These are phyloP conservation scores for Xyliphius kryptos DNA, from an alignment of 2,113 vertebrate genomes.

Conservation along the genomic window DNA sequence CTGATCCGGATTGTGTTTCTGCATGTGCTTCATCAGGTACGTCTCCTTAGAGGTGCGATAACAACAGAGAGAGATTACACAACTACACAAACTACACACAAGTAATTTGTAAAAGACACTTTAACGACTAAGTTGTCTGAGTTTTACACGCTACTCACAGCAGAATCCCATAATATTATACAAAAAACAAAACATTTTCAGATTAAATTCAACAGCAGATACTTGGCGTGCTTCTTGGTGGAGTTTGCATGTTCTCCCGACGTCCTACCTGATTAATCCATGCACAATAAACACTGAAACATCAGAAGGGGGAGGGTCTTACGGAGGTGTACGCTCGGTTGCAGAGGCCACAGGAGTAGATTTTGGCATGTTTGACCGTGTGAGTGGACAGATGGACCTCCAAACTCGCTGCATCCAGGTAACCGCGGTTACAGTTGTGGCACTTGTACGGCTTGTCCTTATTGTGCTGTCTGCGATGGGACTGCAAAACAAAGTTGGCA, in stretches of 20 bases:
- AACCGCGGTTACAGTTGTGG: conserved; percentile 96
- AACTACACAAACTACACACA: no score
- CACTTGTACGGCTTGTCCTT: conserved; percentile 99
- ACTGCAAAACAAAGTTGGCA: conserved; percentile 72
- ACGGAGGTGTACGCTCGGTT: conserved; percentile 95
- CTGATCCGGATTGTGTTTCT: conserved; percentile 90
- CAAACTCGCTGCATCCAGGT: conserved; percentile 87
- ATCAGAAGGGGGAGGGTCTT: conserved; percentile 38
- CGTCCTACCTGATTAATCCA: no score
- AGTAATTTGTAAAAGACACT: no score
- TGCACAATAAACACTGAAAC: no score
- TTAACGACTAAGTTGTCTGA: no score
- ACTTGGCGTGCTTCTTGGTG: no score
- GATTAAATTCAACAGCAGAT: no score
- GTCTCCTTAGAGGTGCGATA: conserved; percentile 71
- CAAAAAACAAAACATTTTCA: no score
- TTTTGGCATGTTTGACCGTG: conserved; percentile 96
- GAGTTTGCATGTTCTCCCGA: no score
- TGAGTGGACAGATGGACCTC: conserved; percentile 96
- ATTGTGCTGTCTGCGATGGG: conserved; percentile 97
- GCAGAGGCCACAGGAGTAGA: conserved; percentile 92
- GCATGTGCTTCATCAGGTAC: conserved; percentile 98
- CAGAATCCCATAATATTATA: no score
- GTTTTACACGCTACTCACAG: no score
- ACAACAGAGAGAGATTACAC: background rate